Evolutionary conservation across 2,888 invertebrate species (phyloP).

Genomic region (Athalia rosae): DNA sequence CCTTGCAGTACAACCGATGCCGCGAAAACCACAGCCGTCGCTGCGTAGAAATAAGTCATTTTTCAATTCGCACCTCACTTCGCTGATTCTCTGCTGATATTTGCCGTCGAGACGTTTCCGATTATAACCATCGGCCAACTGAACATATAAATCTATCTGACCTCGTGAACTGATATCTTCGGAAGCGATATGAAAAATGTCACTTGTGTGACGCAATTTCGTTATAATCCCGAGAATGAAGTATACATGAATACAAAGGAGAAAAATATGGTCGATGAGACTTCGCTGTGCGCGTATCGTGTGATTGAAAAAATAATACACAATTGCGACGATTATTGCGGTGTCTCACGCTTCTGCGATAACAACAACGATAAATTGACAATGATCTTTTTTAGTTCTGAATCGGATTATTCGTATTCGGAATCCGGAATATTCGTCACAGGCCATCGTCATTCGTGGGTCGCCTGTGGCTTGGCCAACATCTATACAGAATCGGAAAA

Average conservation of each 20-base stretch:
- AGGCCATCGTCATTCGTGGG: neutral
- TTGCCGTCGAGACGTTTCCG: too few species aligned
- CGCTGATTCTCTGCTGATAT: neutral
- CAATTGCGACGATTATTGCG: slow-evolving; percentile 15
- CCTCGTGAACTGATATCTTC: too few species aligned
- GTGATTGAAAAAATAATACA: neutral
- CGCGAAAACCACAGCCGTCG: neutral
- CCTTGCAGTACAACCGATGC: neutral
- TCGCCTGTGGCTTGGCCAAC: neutral
- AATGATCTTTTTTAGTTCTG: slow-evolving; percentile 4
- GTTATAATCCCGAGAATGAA: too few species aligned
- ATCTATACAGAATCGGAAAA: neutral
- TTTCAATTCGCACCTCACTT: neutral
- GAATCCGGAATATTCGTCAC: slow-evolving; percentile 5
- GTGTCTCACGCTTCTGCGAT: neutral
- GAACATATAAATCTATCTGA: too few species aligned
- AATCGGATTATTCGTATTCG: too few species aligned
- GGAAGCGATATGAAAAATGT: too few species aligned
- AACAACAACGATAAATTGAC: neutral
- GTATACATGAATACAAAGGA: too few species aligned
- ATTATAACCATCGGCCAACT: too few species aligned
- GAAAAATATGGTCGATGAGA: too few species aligned
- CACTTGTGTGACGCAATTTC: too few species aligned
- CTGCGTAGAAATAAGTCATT: neutral
- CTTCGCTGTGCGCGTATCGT: neutral